Conservation (phyloP, 2,888 invertebrate species). For the Tenthredo notha region DNA sequence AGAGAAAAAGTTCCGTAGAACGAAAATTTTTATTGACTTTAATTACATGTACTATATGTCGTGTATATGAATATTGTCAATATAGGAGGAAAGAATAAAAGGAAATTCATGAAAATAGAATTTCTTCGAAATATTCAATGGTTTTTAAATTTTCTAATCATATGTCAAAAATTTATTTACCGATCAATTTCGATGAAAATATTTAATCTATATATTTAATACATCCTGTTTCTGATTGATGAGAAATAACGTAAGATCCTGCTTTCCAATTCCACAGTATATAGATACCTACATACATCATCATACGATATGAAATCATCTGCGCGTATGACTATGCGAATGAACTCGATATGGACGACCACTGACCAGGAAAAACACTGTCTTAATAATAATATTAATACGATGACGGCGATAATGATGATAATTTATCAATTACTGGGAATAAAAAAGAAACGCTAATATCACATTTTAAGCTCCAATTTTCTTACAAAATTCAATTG, state of each 20-base stretch:
- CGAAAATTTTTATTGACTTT: not conserved
- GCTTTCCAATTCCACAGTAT: not conserved
- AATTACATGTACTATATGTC: not conserved
- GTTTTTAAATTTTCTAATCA: not conserved
- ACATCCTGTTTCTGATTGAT: not conserved
- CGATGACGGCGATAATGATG: not conserved
- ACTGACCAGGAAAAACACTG: not conserved
- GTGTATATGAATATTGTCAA: not conserved
- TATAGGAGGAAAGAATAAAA: not conserved
- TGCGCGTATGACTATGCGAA: not conserved
- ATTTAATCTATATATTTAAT: not conserved
- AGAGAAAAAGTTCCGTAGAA: not conserved
- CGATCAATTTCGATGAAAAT: not conserved
- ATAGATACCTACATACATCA: not conserved
- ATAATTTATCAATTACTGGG: not conserved
- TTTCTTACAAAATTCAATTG: no score
- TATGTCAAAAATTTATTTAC: not conserved
- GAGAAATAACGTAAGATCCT: not conserved
- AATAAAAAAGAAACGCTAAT: not conserved
- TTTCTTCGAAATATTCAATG: not conserved
- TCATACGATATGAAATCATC: not conserved
- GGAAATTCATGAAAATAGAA: not conserved
- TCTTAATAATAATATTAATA: not conserved
- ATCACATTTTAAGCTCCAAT: not conserved
- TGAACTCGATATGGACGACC: not conserved